These are phyloP conservation scores for Caenorhabditis sp. DNA, from an alignment of 2,888 invertebrate genomes.

Conservation along the genomic window DNA sequence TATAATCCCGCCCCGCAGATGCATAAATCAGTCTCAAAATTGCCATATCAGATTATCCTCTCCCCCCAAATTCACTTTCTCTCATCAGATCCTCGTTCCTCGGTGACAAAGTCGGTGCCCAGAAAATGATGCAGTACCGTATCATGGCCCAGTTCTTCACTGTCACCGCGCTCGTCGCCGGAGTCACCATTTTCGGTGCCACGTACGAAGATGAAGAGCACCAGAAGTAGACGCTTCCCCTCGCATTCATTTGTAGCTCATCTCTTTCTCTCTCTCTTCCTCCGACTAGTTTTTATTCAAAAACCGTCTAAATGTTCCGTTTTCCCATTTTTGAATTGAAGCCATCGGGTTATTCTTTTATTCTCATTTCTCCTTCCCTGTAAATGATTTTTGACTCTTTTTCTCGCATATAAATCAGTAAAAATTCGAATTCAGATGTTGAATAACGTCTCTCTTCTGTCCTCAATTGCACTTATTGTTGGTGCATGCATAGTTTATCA, in stretches of 20 bases:
- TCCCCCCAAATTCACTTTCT: neutral
- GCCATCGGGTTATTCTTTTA: constrained; percentile 18
- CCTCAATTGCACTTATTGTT: neutral
- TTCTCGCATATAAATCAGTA: constrained; percentile 1
- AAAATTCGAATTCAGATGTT: neutral
- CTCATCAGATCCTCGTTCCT: constrained; percentile 64
- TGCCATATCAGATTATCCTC: too few relatives aligned
- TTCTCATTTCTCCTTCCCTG: constrained; percentile 1
- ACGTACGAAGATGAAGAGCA: constrained; percentile 64
- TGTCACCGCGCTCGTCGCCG: constrained; percentile 73
- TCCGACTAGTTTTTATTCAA: constrained; percentile 12
- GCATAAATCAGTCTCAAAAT: neutral
- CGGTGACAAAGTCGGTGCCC: constrained; percentile 74
- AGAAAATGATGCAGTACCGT: constrained; percentile 76
- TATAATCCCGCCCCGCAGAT: neutral
- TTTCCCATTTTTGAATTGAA: neutral
- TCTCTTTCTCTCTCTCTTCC: neutral
- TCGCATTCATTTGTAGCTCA: neutral
- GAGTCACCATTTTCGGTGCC: constrained; percentile 72
- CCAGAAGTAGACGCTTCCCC: constrained; percentile 1
- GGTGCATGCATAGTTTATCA: neutral
- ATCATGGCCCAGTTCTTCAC: constrained; percentile 78
- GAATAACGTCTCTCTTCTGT: neutral
- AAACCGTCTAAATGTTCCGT: neutral
- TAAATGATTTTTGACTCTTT: neutral